Evolutionary conservation across 2,888 invertebrate genomes (phyloP), one percentile per base, ranked within the genome.

Genomic region (Brenthis hecate): DNA sequence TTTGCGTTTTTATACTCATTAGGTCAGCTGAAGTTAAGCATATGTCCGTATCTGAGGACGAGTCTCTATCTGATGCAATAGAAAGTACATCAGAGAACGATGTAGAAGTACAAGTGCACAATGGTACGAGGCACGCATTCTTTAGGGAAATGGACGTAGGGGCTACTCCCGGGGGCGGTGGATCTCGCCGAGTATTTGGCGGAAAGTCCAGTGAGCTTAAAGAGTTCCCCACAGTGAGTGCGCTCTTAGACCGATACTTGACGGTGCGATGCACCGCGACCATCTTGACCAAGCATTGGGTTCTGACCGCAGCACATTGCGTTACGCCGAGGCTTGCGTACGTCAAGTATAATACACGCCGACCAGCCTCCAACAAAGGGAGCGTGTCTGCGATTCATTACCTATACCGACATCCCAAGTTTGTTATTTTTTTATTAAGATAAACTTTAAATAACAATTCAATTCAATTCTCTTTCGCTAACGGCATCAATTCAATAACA

Each of bases 231-330:
- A 77, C 80, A 11, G 81, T 78, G 66, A 85, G 86, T 76, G 85
- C 82, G 69, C 80, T 91, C 73, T 75, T 87, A 54, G 89, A 89
- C 80, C 84, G 85, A 54, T 83, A 81, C 78, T 81, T 84, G 82
- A 23, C 68, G n/a, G 69, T 83, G 78, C 80, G 85, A 58, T 91
- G 91, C 81, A 85, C 89, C 61, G 86, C 76, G 70, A 71, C 86
- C 11, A 83, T 86, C 72, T 72, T 92, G 72, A 74, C 84, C 60
- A 62, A 79, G 71, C 83, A 82, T 77, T 91, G 91, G 91, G 88
- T 75, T 77, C 81, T 92, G 66, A 91, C 91, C 36, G 91, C 91
- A 32, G 91, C 88, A 54, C 91, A 91, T 81, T 92, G 91, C 79
- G 80, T 87, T 14, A 67, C 82, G 16, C 74, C 86, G 56, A 74